Conservation (phyloP, 2,888 invertebrate genomes). For the Ormyrus thymus region DNA sequence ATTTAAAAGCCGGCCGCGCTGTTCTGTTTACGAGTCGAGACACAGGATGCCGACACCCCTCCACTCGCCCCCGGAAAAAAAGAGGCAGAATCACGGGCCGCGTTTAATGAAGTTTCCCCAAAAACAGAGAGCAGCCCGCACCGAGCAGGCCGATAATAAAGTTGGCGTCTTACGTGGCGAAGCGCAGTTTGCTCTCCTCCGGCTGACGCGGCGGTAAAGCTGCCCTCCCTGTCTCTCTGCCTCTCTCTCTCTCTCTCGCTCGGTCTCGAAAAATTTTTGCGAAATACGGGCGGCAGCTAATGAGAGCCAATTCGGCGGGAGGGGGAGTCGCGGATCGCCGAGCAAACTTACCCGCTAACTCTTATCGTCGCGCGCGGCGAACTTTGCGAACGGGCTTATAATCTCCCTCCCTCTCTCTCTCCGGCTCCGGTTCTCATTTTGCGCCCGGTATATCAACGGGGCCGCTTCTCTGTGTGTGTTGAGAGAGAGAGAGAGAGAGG, state of each 20-base stretch:
- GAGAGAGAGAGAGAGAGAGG: too few species aligned
- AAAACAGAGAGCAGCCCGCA: constrained; percentile 6
- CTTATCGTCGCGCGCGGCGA: too few species aligned
- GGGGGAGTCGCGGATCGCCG: too few species aligned
- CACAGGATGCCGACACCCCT: background rate
- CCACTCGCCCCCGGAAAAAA: background rate
- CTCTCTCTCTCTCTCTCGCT: background rate
- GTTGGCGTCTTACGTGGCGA: constrained; percentile 62
- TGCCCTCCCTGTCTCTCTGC: constrained; percentile 2
- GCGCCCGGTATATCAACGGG: too few species aligned
- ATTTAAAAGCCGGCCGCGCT: background rate
- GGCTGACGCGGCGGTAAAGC: constrained; percentile 49
- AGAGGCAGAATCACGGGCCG: background rate
- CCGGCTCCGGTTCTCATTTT: too few species aligned
- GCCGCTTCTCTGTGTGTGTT: too few species aligned
- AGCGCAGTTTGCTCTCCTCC: background rate
- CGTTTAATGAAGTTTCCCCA: constrained; percentile 50
- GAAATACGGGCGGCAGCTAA: constrained; percentile 4
- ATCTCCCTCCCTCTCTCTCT: too few species aligned
- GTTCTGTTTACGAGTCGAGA: background rate
- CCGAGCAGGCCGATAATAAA: constrained; percentile 58
- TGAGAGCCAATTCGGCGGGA: background rate
- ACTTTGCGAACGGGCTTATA: too few species aligned
- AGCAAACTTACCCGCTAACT: too few species aligned
- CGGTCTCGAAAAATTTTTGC: background rate